Base-by-base conservation (phyloP, 1,140 invertebrate genomes). In the Drosophila ficusphila region DNA sequence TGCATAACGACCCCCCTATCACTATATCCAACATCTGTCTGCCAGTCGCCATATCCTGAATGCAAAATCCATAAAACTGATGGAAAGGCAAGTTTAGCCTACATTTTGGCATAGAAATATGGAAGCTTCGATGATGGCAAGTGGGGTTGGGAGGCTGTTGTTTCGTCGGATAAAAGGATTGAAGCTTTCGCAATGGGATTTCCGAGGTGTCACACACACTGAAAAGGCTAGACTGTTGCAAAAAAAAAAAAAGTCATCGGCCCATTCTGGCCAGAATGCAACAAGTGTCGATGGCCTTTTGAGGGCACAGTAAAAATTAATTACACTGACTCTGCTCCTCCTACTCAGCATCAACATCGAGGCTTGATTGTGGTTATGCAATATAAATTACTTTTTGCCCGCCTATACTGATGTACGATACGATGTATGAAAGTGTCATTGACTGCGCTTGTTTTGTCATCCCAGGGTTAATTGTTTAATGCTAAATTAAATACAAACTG, bases 381-480 rank as follows among this genome's bases (percentile, higher is more conserved):
- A 82, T 60, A 53, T n/a, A 16, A 76, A 69, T 53, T 48, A 38
- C 25, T 31, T 53, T 34, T 21, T 57, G 34, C 14, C 25, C 36
- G 29, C 27, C 12, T 18, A 18, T 29, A 27, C 27, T 38, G 18
- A 8, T 18, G 11, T 29, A 51, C 2, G 33, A n/a, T n/a, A 39
- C 27, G 29, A 33, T 42, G 39, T 53, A 39, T 9, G 36, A 21
- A 57, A 70, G 57, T 64, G 78, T 82, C 78, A 77, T 58, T 77
- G 79, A 77, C 78, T 77, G 78, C 38, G 58, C 54, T 57, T 29
- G 65, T 65, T 61, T 46, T 57, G 48, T 41, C 49, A 34, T 51
- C 12, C 56, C 51, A 42, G 79, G 79, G 79, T 83, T 79, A 83
- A 83, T 83, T 83, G 79, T 64, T 83, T 75, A 85, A 85, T 79